These are phyloP conservation scores for Trilocha varians DNA, from an alignment of 2,888 invertebrate species.

Conservation along the genomic window DNA sequence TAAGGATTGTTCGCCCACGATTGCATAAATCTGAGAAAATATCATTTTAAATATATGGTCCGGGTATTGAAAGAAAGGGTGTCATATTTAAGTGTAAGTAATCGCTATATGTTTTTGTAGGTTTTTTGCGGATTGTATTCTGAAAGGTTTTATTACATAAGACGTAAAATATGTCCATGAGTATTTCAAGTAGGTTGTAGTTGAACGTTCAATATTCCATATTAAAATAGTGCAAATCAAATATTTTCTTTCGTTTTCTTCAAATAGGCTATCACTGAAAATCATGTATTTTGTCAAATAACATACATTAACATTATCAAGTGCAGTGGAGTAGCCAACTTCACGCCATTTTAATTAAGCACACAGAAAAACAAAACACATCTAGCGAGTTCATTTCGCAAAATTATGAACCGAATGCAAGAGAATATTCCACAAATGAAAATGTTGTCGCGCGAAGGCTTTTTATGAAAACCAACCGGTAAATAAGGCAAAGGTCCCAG, in stretches of 20 bases:
- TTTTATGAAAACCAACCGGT: conserved; percentile 38
- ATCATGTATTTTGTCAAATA: too few relatives aligned
- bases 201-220: too few relatives aligned
- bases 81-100: too few relatives aligned
- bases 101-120: too few relatives aligned
- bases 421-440: conserved; percentile 17
- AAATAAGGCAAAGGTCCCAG: conserved; percentile 48
- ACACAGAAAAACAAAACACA: background rate
- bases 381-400: background rate
- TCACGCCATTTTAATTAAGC: background rate
- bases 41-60: background rate
- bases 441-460: conserved; percentile 23
- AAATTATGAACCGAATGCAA: background rate
- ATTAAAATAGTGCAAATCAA: too few relatives aligned
- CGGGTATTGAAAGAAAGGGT: too few relatives aligned
- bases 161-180: background rate
- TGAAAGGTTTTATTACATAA: background rate
- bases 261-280: too few relatives aligned
- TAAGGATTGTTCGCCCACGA: conserved; percentile 10
- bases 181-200: too few relatives aligned
- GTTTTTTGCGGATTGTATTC: background rate
- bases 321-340: too few relatives aligned
- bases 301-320: too few relatives aligned
- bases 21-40: background rate
- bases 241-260: too few relatives aligned